phyloP scores from a whole-genome alignment of 2,113 vertebrate species.

The Balaenoptera acutorostrata region DNA sequence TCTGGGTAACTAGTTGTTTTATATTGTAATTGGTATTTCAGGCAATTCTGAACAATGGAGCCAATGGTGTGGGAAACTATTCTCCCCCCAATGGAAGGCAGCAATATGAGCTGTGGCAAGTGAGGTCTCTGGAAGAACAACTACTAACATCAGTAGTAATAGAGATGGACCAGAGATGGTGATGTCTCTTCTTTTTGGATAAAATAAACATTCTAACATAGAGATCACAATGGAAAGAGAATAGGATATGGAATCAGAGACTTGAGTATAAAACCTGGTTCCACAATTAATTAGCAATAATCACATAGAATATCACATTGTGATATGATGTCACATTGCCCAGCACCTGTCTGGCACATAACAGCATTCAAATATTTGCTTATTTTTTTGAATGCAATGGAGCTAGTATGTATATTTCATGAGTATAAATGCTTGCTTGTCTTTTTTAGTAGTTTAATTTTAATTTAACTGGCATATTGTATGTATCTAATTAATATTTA shows the following conservation, averaged over 20 bases:
- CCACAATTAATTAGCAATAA: not conserved
- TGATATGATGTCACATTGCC: not conserved
- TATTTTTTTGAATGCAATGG: not conserved
- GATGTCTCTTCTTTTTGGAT: not conserved
- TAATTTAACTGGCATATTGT: not conserved
- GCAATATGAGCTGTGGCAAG: not conserved
- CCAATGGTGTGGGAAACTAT: not conserved
- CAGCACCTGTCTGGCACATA: not conserved
- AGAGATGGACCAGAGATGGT: not conserved
- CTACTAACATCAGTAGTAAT: not conserved
- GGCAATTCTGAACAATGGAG: not conserved
- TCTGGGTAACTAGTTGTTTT: not conserved
- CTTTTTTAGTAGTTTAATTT: not conserved
- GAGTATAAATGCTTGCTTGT: not conserved
- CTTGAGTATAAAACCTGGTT: not conserved
- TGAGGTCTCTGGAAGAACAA: not conserved
- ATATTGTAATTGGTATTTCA: not conserved
- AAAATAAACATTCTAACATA: not conserved
- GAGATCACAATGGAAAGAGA: not conserved
- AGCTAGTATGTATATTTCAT: not conserved
- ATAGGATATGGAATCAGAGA: not conserved
- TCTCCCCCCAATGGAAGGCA: not conserved
- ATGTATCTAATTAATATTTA: not conserved
- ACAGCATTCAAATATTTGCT: not conserved
- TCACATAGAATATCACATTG: not conserved